A percentile compares a stretch with the other conserved stretches of the same genome.
These are phyloP conservation scores for Gari tellinella DNA, from an alignment of 2,888 invertebrate species.

Conservation along the genomic window DNA sequence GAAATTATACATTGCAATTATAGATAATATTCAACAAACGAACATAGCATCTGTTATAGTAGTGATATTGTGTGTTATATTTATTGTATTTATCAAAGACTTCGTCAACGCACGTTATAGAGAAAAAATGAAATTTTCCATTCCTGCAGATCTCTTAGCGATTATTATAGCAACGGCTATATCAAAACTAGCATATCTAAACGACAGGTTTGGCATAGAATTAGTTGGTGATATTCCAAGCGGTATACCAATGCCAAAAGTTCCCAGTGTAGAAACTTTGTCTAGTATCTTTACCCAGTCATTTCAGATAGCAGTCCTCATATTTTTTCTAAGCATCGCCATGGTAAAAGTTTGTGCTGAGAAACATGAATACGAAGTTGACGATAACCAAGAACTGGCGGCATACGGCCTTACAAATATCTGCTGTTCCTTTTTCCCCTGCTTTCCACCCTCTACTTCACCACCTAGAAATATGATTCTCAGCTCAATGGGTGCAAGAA, in stretches of 20 bases:
- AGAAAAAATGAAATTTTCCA: slow-evolving; percentile 72
- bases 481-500: slow-evolving; percentile 76
- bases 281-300: slow-evolving; percentile 52
- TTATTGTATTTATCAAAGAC: slow-evolving; percentile 86
- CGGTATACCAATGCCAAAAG: slow-evolving; percentile 72
- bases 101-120: slow-evolving; percentile 74
- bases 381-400: slow-evolving; percentile 83
- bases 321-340: slow-evolving; percentile 76
- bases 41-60: slow-evolving; percentile 89
- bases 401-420: slow-evolving; percentile 82
- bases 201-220: slow-evolving; percentile 56
- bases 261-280: slow-evolving; percentile 54
- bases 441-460: slow-evolving; percentile 83
- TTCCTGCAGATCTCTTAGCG: slow-evolving; percentile 81
- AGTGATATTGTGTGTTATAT: slow-evolving; percentile 88
- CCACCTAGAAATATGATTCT: slow-evolving; percentile 77
- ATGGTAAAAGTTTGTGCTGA: slow-evolving; percentile 82
- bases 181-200: slow-evolving; percentile 68
- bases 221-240: slow-evolving; percentile 72
- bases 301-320: slow-evolving; percentile 70
- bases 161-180: slow-evolving; percentile 73
- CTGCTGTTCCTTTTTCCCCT: slow-evolving; percentile 82
- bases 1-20: slow-evolving; percentile 87
- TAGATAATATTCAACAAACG: slow-evolving; percentile 86
- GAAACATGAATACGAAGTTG: slow-evolving; percentile 80